Evolutionary conservation across 2,797 vertebrate genomes (phyloP).

Genomic region (Microctenopoma steveboyesi): DNA sequence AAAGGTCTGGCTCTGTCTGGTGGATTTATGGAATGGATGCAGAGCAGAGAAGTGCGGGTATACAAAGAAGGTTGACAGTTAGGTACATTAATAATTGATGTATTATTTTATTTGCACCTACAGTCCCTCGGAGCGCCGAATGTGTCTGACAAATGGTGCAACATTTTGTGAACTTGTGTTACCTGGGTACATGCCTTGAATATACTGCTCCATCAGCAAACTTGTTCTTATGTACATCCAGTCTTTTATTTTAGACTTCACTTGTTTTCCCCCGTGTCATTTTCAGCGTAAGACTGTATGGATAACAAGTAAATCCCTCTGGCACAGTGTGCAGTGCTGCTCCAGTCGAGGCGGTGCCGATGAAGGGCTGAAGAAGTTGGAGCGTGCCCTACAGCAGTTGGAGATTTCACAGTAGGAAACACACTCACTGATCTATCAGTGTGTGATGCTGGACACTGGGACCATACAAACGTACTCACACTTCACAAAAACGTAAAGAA

Average conservation of each 20-base stretch:
- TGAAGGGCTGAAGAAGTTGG: slow-evolving; percentile 21
- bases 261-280: neutral
- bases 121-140: too few relatives aligned
- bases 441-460: slow-evolving; percentile 21
- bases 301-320: slow-evolving; percentile 9
- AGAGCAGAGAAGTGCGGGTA: neutral
- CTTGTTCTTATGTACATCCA: neutral
- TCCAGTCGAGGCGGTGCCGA: slow-evolving; percentile 9
- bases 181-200: neutral
- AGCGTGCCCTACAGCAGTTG: slow-evolving; percentile 43
- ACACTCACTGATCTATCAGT: slow-evolving; percentile 22
- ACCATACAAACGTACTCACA: neutral
- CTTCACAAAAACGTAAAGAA: neutral
- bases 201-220: neutral
- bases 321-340: neutral
- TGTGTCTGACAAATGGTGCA: neutral
- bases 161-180: neutral
- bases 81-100: too few relatives aligned
- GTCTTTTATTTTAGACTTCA: neutral
- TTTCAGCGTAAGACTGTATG: neutral
- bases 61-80: too few relatives aligned
- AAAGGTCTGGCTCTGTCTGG: too few relatives aligned
- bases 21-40: neutral
- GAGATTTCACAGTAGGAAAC: slow-evolving; percentile 16
- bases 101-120: too few relatives aligned